phyloP scores from a whole-genome alignment of 2,113 vertebrate species.

The Pseudonaja textilis region DNA sequence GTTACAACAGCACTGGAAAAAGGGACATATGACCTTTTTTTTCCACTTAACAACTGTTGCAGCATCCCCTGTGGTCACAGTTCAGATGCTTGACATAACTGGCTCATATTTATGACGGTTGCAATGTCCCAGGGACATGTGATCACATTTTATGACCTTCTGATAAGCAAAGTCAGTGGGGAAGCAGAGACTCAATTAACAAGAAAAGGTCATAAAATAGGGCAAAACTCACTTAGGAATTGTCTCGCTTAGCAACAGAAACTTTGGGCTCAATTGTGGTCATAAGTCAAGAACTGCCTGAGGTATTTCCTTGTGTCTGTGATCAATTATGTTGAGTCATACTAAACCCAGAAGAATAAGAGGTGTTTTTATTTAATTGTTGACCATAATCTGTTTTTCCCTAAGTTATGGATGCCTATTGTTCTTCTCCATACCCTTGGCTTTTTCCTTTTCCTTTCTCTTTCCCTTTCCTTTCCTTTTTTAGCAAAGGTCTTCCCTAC shows the following conservation, averaged over 20 bases:
- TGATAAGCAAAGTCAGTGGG: not conserved
- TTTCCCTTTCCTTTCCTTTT: not conserved
- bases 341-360: not conserved
- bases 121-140: not conserved
- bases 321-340: not conserved
- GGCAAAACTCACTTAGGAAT: not conserved
- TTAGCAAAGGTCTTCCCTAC: not conserved
- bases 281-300: not conserved
- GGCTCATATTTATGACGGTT: not conserved
- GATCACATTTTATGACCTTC: not conserved
- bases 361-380: not conserved
- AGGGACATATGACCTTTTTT: not conserved
- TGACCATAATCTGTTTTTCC: not conserved
- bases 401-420: not conserved
- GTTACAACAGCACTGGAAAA: no score
- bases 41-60: not conserved
- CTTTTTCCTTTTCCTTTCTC: not conserved
- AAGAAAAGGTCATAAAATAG: not conserved
- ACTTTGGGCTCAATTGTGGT: not conserved
- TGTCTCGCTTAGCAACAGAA: not conserved
- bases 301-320: not conserved
- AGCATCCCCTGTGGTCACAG: not conserved
- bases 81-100: not conserved
- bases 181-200: not conserved
- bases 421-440: not conserved